These are phyloP conservation scores for Diabrotica virgifera DNA, from an alignment of 1,140 invertebrate species.

Conservation along the genomic window DNA sequence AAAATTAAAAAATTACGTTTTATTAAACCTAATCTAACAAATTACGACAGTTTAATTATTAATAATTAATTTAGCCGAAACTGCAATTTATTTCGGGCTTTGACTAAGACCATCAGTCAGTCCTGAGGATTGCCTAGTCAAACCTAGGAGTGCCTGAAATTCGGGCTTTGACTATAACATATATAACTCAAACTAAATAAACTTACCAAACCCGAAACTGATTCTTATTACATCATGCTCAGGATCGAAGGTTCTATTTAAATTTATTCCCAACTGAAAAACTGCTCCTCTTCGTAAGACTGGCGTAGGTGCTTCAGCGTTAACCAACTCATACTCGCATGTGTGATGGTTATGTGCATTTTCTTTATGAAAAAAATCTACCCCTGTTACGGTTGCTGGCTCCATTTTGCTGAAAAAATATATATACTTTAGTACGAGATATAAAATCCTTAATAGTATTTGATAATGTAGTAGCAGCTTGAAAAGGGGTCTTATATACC, in stretches of 20 bases:
- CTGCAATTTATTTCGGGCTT: too few relatives aligned
- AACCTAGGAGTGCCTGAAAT: too few relatives aligned
- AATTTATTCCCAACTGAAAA: constrained; percentile 53
- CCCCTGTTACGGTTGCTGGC: constrained; percentile 57
- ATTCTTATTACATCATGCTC: constrained; percentile 51
- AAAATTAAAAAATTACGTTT: too few relatives aligned
- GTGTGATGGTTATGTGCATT: constrained; percentile 66
- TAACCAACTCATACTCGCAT: constrained; percentile 61
- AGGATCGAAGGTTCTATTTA: constrained; percentile 50
- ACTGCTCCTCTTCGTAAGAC: constrained; percentile 54
- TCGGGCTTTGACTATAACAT: too few relatives aligned
- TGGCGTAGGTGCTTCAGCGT: constrained; percentile 43
- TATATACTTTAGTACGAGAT: background rate
- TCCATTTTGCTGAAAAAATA: constrained; percentile 47
- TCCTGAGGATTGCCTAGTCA: too few relatives aligned
- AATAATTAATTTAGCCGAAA: too few relatives aligned
- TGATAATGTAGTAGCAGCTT: too few relatives aligned
- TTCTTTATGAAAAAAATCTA: constrained; percentile 62
- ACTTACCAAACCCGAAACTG: constrained; percentile 53
- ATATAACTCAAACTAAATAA: background rate
- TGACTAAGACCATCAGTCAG: too few relatives aligned
- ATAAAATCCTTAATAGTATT: too few relatives aligned
- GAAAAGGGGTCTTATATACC: too few relatives aligned
- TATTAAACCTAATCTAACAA: too few relatives aligned
- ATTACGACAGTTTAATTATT: too few relatives aligned